Evolutionary conservation across 2,797 vertebrate species (phyloP), one percentile per base, ranked within the genome.

Genomic region (Sphenopsis melanotis): DNA sequence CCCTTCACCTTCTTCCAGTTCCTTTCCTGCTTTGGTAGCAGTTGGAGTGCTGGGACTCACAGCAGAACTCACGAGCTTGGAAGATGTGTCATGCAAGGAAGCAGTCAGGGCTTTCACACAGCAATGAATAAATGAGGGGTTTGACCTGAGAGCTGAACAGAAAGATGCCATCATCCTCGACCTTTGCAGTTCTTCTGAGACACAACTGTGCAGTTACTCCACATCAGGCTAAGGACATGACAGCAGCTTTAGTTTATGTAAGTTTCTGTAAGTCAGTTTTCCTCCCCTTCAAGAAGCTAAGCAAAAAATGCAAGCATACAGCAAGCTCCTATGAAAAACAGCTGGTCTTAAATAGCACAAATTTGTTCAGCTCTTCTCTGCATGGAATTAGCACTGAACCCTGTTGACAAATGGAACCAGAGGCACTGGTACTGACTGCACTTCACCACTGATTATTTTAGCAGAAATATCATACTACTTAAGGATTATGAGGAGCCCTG

Each of bases 391-490:
- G 59, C 15, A 27, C 42, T 82, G 91, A 94, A 63, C n/a, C 32
- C 27, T 56, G 56, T 1, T 4, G 10, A 76, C 59, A 91, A 89
- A 91, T 23, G 41, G 75, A 87, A 61, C 53, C 74, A 87, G 74
- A 74, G 52, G 34, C 56, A 41, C 11, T 44, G 41, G 77, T 86
- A 87, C 55, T 1, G 23, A 44, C 72, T 74, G 79, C 81, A 59
- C 59, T 90, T 91, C 63, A 69, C 50, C 13, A 1, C 36, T 46
- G 74, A 91, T 87, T 88, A 84, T 79, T 93, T 93, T 64, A 90
- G 77, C 88, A 96, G 70, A 92, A 95, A 94, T 90, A 94, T 88
- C 87, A 80, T 49, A 79, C 83, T 92, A 29, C 74, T 93, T 75
- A 52, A 86, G 86, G 92, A 95, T 94, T 94, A 95, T 53, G 77